These are phyloP conservation scores for Dendronephthya gigantea DNA, from an alignment of 64 coral and sea anemone species.

Conservation along the genomic window DNA sequence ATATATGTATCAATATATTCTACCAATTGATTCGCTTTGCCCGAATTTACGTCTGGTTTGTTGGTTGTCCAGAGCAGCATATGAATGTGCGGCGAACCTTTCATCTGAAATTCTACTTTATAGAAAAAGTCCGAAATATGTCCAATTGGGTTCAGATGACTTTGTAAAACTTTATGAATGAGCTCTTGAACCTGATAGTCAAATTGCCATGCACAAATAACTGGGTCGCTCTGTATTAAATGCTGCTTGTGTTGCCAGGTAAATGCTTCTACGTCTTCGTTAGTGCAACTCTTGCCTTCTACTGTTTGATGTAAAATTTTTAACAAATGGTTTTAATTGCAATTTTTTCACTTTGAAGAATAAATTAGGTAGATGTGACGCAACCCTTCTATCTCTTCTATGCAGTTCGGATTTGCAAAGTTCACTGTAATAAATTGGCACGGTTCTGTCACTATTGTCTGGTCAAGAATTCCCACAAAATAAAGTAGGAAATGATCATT, in stretches of 20 bases:
- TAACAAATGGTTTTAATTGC: neutral
- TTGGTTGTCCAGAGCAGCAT: neutral
- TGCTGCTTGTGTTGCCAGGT: neutral
- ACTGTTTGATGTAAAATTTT: neutral
- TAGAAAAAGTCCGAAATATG: neutral
- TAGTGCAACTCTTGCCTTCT: neutral
- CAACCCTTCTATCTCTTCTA: neutral
- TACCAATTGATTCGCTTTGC: neutral
- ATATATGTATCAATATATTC: neutral
- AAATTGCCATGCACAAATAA: neutral
- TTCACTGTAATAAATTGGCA: neutral
- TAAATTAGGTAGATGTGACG: neutral
- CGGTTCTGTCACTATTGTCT: neutral
- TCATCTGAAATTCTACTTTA: neutral
- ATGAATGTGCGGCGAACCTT: neutral
- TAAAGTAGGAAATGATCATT: neutral
- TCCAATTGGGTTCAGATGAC: neutral
- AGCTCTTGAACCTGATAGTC: neutral
- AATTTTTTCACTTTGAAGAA: neutral
- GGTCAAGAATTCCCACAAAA: neutral
- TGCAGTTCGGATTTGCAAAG: neutral
- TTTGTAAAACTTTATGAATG: neutral
- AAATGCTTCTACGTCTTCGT: neutral
- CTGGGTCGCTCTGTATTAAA: neutral
- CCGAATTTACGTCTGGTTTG: no score